A percentile compares a stretch with the other conserved stretches of the same genome.
Evolutionary conservation across 2,888 invertebrate genomes (phyloP).

Genomic region (Ryuthela nishihirai): DNA sequence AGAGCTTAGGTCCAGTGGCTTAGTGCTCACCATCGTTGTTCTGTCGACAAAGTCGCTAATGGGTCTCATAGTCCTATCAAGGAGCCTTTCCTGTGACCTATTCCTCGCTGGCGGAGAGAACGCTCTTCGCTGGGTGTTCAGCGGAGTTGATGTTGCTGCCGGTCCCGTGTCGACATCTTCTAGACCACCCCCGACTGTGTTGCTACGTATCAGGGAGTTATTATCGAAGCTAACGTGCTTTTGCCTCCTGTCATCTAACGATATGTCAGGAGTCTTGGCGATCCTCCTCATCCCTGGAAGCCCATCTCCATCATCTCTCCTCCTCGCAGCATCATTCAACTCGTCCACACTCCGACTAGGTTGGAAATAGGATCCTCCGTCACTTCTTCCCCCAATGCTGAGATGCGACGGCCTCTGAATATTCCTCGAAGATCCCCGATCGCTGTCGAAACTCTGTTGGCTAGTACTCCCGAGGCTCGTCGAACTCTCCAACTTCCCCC

Average conservation of each 20-base stretch:
- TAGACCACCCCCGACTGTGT: slow-evolving; percentile 49
- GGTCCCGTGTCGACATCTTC: slow-evolving; percentile 34
- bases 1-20: too few species aligned
- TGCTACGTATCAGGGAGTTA: slow-evolving; percentile 65
- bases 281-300: background rate
- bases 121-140: slow-evolving; percentile 20
- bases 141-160: slow-evolving; percentile 33
- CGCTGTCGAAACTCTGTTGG: slow-evolving; percentile 27
- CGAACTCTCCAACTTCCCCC: slow-evolving; percentile 27
- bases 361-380: slow-evolving; percentile 25
- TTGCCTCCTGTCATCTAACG: slow-evolving; percentile 54
- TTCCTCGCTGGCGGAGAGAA: slow-evolving; percentile 39
- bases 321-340: slow-evolving; percentile 26
- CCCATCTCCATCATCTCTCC: slow-evolving; percentile 4
- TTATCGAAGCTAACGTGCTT: slow-evolving; percentile 78
- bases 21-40: background rate
- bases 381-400: slow-evolving; percentile 8
- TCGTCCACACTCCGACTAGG: slow-evolving; percentile 40
- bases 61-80: slow-evolving; percentile 34
- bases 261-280: slow-evolving; percentile 38
- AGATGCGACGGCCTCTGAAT: slow-evolving; percentile 29
- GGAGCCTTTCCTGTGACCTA: slow-evolving; percentile 40
- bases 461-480: slow-evolving; percentile 34
- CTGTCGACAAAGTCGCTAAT: slow-evolving; percentile 21
- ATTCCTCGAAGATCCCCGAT: slow-evolving; percentile 10